Evolutionary conservation across 2,888 invertebrate species (phyloP), one percentile per base, ranked within the genome.

Genomic region (Melipona beecheii): DNA sequence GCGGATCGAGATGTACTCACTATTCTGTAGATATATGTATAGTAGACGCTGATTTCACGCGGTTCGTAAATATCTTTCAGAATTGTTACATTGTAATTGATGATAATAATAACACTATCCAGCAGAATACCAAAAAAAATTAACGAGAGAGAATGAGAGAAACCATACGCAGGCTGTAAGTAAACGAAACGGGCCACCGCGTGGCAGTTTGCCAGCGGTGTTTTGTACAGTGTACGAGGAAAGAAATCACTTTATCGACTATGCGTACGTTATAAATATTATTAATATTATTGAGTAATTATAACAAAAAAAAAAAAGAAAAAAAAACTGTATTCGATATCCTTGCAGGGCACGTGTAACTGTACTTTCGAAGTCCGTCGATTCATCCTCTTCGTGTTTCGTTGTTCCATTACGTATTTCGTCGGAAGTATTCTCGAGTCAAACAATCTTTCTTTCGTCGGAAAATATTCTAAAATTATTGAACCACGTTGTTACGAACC

Each of bases 1-100:
- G 91, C 82, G 90, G 89, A 92, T 89, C 91, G 17, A 62, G 72
- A 88, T 90, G 91, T 92, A 93, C 92, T 93, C 91, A 92, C 89
- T 93, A 93, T 91, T 91, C 91, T 94, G 94, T 94, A 94, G 94
- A 94, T 94, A 94, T 89, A 91, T 94, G 94, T 94, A 94, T 93
- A 94, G 93, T 94, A 93, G 93, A 91, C 85, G 91, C 89, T 92
- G 90, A 91, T 86, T 87, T 90, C 86, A 89, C 83, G 88, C 89
- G 87, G 85, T 84, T 87, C 89, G 89, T 90, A 91, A 90, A 91
- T 92, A 91, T 93, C 92, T 93, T 91, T 90, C 91, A 90, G 91
- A 89, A 91, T 93, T 93, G 93, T 93, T 92, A 93, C 89, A 92
- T 92, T 91, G 90, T 91, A 92, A 92, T 43, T 88, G 90, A 91